Conservation (phyloP, 2,888 invertebrate genomes). For the Aquatica leii region DNA sequence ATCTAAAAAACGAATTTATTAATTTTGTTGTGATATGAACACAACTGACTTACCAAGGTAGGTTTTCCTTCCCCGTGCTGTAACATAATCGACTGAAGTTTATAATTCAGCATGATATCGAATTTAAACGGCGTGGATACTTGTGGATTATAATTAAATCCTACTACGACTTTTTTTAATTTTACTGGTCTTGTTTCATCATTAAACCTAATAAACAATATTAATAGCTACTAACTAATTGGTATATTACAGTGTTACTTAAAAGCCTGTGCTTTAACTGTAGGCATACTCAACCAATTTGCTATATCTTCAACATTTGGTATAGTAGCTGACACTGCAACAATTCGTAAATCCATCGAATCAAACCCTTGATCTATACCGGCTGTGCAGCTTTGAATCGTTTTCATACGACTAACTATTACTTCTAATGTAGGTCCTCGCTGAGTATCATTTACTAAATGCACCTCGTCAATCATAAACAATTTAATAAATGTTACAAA, state of each 20-base stretch:
- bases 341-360: constrained; percentile 64
- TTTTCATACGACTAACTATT: constrained; percentile 81
- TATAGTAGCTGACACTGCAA: constrained; percentile 82
- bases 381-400: constrained; percentile 63
- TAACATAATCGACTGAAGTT: constrained; percentile 72
- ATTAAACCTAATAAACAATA: constrained; percentile 65
- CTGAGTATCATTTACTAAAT: constrained; percentile 74
- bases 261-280: constrained; percentile 63
- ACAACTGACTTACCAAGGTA: constrained; percentile 65
- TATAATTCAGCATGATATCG: constrained; percentile 80
- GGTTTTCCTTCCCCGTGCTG: constrained; percentile 78
- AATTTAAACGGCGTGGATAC: constrained; percentile 73
- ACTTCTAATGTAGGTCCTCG: constrained; percentile 82
- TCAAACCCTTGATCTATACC: background rate
- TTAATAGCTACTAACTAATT: constrained; percentile 20
- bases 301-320: constrained; percentile 81
- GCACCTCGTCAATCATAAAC: constrained; percentile 81
- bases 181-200: constrained; percentile 79
- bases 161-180: constrained; percentile 75
- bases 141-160: constrained; percentile 68
- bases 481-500: constrained; percentile 71
- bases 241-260: constrained; percentile 58
- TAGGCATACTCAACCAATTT: constrained; percentile 69
- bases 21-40: background rate
- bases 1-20: constrained; percentile 61